A percentile compares a stretch with the other conserved stretches of the same genome.
Conservation (phyloP, 2,888 invertebrate species). For the Tubulanus polymorphus region DNA sequence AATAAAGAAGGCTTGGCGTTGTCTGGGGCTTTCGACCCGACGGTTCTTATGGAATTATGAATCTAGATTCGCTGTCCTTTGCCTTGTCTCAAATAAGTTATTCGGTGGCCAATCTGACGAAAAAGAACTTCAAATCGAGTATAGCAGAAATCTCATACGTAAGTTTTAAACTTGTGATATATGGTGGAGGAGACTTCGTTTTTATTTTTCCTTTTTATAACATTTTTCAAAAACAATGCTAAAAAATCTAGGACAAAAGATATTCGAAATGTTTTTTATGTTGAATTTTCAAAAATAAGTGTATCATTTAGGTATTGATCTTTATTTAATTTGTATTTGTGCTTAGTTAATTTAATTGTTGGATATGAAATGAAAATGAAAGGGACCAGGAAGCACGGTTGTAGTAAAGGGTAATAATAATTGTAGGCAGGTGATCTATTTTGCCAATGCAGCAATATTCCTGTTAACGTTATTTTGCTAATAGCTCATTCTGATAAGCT, state of each 20-base stretch:
- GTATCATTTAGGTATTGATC: too few relatives aligned
- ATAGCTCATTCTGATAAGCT: too few relatives aligned
- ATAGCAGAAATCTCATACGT: conserved; percentile 86
- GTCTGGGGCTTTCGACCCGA: conserved; percentile 95
- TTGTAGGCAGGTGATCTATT: too few relatives aligned
- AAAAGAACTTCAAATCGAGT: conserved; percentile 90
- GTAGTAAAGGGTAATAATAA: too few relatives aligned
- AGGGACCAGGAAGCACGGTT: too few relatives aligned
- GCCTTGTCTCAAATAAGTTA: conserved; percentile 98
- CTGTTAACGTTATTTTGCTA: too few relatives aligned
- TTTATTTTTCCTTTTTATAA: too few relatives aligned
- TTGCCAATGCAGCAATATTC: too few relatives aligned
- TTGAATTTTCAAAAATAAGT: neutral
- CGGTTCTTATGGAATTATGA: conserved; percentile 60
- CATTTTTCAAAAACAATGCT: too few relatives aligned
- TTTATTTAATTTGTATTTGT: too few relatives aligned
- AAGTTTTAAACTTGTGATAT: conserved; percentile 56
- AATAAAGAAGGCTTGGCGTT: conserved; percentile 77
- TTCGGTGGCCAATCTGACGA: conserved; percentile 91
- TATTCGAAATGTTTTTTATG: neutral
- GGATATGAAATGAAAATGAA: too few relatives aligned
- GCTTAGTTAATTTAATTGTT: too few relatives aligned
- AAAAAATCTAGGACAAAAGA: neutral
- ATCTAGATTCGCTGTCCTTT: conserved; percentile 95
- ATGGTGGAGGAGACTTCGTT: neutral